Conservation (phyloP, 2,888 invertebrate species). For the Blastobasis adustella region DNA sequence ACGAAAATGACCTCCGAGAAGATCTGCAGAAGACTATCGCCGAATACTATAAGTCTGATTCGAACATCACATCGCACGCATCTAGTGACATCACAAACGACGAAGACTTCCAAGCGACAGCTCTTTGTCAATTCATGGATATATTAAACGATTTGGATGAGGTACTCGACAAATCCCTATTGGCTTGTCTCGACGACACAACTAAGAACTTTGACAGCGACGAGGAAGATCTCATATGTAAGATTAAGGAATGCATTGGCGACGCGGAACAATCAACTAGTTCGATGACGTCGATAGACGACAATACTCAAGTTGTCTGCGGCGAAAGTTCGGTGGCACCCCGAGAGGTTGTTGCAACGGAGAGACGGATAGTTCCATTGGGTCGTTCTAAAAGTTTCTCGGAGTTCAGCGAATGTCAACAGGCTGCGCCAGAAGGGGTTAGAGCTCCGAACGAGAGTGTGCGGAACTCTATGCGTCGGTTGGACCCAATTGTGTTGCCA, state of each 20-base stretch:
- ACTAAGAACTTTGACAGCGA: conserved; percentile 53
- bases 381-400: conserved; percentile 62
- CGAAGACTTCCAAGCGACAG: conserved; percentile 66
- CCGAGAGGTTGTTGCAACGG: conserved; percentile 32
- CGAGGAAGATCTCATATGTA: conserved; percentile 65
- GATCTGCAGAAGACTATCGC: conserved; percentile 64
- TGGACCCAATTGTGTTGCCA: conserved; percentile 62
- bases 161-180: conserved; percentile 70
- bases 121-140: conserved; percentile 68
- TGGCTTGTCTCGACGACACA: conserved; percentile 58
- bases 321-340: conserved; percentile 31
- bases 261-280: conserved; percentile 36
- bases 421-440: conserved; percentile 39
- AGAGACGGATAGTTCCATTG: conserved; percentile 30
- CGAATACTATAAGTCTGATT: conserved; percentile 64
- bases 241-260: conserved; percentile 53
- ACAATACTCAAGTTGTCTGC: conserved; percentile 55
- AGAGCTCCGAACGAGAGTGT: conserved; percentile 48
- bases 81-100: conserved; percentile 58
- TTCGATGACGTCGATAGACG: conserved; percentile 48
- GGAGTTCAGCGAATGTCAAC: conserved; percentile 41
- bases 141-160: conserved; percentile 76
- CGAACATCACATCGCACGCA: conserved; percentile 58
- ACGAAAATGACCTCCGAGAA: conserved; percentile 58
- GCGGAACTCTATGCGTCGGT: conserved; percentile 60